phyloP scores from a whole-genome alignment of 2,888 invertebrate genomes.

The Scaptomyza reducta region DNA sequence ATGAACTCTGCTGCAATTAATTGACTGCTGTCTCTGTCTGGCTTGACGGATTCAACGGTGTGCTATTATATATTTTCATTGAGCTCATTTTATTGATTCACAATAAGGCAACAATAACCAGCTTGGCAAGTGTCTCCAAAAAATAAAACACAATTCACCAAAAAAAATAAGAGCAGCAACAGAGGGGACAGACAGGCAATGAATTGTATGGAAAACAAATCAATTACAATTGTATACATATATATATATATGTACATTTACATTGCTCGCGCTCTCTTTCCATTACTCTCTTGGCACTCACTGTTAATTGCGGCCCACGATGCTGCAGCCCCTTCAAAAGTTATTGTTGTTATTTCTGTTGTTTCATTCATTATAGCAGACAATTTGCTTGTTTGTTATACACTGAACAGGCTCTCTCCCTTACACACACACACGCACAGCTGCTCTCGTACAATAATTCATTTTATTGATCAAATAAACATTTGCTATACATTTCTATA shows the following conservation, averaged over 20 bases:
- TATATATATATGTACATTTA: conserved; percentile 7
- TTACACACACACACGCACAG: conserved; percentile 9
- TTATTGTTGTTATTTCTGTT: conserved; percentile 40
- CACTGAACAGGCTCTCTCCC: conserved; percentile 26
- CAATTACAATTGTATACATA: conserved; percentile 62
- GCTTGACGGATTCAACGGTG: not conserved
- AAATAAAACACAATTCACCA: conserved; percentile 24
- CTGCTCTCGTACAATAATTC: conserved; percentile 65
- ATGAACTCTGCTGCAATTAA: conserved; percentile 24
- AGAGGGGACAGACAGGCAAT: conserved; percentile 35
- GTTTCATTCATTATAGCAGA: conserved; percentile 68
- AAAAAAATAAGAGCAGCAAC: conserved; percentile 14
- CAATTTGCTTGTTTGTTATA: conserved; percentile 53
- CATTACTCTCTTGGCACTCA: conserved; percentile 22
- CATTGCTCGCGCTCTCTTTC: conserved; percentile 10
- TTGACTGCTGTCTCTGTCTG: conserved; percentile 12
- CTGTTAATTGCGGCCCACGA: conserved; percentile 47
- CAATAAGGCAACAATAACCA: conserved; percentile 45
- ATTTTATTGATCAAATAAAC: conserved; percentile 79
- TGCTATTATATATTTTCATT: conserved; percentile 48
- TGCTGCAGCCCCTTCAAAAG: conserved; percentile 35
- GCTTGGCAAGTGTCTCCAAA: conserved; percentile 45
- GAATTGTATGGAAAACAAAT: conserved; percentile 78
- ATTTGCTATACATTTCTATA: conserved; percentile 78
- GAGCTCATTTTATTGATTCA: conserved; percentile 59